Base-by-base conservation (phyloP, 2,888 invertebrate genomes). In the Pandemis heparana region DNA sequence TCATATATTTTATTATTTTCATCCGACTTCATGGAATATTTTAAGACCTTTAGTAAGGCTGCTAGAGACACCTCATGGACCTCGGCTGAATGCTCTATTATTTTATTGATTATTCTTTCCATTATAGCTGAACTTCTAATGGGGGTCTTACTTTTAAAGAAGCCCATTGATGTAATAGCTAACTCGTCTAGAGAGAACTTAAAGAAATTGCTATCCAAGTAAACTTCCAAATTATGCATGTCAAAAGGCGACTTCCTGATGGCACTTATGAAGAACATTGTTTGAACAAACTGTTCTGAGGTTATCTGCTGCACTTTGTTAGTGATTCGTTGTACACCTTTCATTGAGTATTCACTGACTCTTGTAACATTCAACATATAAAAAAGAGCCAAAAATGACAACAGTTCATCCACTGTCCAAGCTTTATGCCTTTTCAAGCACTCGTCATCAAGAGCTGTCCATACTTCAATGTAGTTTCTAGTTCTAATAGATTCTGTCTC, bases 121-220 rank as follows among this genome's bases (percentile, higher is more conserved):
- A 96, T 69, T 59, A 97, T 80, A 0, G 87, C 82, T 4, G 84
- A 78, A 84, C 91, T 95, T 76, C 95, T 94, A 65, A 97, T 93
- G 16, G 93, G 95, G 1, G 96, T 96, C 89, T 96, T 95, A 16
- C 96, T 96, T 91, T 97, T 97, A 81, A 98, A 98, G 85, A 97
- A 97, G 0, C 96, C 97, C 95, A 97, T 96, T 5, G 96, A 95
- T 79, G 97, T 95, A 14, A 97, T 95, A 12, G 96, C 96, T 74
- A 97, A 86, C 83, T 98, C 97, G 77, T 96, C 95, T 7, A 96
- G 79, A 32, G 91, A 94, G 83, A 97, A 95, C 38, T 95, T 83
- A 8, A 95, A 81, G n/a, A 96, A 90, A 70, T 89, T 87, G 5
- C 93, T 83, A 43, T 92, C 87, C 70, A 97, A 80, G 59, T 93